Evolutionary conservation across 2,888 invertebrate species (phyloP), one percentile per base, ranked within the genome.

Genomic region (Drosophila tripunctata): DNA sequence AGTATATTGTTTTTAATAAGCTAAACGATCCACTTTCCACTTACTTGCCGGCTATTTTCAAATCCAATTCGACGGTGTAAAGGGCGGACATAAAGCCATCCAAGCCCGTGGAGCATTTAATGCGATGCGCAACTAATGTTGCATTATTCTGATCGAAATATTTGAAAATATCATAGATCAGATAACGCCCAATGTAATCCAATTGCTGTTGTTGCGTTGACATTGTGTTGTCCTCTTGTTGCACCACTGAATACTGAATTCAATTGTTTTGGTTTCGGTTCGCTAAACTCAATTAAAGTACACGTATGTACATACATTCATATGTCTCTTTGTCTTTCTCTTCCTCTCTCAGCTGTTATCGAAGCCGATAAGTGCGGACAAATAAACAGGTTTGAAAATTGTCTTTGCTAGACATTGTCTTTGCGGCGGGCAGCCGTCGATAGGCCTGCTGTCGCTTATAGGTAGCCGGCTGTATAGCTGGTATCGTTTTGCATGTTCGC

Each of bases 71-170:
- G 10, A 89, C 74, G 5, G 77, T 88, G 66, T 90, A 91, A 3
- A 91, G 57, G 1, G 84, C 80, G 0, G 91, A 91, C 91, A 91
- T 91, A 51, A 91, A 91, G 0, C 91, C 91, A 67, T 91, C 90
- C 8, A 91, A 58, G 0, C 90, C 89, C n/a, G 62, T 78, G n/a
- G 87, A 78, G 58, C 82, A 79, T 27, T 87, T 74, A 0, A 87
- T 62, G 8, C 78, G 60, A 48, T 75, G 81, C 0, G 70, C 56
- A 4, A 79, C 17, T 2, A 90, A 15, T 2, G 75, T 62, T 4
- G 63, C 67, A 36, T n/a, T n/a, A n/a, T 87, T 78, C n/a, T 68
- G 58, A 0, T 73, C 63, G 36, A 90, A 73, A 27, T 88, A 82
- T 14, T 78, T 67, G 2, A 79, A 60, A 19, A 91, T 82, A 64